Evolutionary conservation across 2,113 vertebrate species (phyloP).

Genomic region (Eonycteris spelaea): DNA sequence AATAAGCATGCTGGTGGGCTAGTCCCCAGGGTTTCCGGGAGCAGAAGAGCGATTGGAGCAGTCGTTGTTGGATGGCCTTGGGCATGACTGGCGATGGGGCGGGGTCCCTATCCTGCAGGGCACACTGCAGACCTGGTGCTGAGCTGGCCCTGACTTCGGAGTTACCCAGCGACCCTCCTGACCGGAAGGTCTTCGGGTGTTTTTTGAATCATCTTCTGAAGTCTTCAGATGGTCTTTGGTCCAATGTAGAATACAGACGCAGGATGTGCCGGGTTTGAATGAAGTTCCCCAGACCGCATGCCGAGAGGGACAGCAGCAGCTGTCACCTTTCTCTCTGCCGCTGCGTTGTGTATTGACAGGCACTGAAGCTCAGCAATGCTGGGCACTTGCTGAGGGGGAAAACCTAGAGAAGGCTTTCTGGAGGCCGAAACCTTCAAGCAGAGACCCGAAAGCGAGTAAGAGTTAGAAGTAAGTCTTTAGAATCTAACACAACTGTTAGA

Average conservation of each 20-base stretch:
- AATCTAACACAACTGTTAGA: neutral
- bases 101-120: neutral
- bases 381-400: neutral
- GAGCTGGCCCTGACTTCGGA: neutral
- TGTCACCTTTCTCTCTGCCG: neutral
- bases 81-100: neutral
- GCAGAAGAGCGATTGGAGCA: neutral
- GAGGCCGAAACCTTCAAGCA: neutral
- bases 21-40: neutral
- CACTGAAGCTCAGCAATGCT: neutral
- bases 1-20: neutral
- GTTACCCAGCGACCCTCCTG: neutral
- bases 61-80: neutral
- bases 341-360: neutral
- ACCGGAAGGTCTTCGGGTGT: neutral
- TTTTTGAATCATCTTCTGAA: neutral
- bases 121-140: neutral
- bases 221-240: neutral
- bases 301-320: neutral
- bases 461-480: neutral
- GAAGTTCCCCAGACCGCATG: neutral
- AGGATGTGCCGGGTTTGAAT: neutral
- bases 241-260: neutral
- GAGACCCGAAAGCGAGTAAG: neutral
- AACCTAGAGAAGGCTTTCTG: neutral